Percentiles rank a stretch among this genome's conserved stretches.
These are phyloP conservation scores for Anoura caudifer DNA, from an alignment of 2,113 vertebrate species.

Conservation along the genomic window DNA sequence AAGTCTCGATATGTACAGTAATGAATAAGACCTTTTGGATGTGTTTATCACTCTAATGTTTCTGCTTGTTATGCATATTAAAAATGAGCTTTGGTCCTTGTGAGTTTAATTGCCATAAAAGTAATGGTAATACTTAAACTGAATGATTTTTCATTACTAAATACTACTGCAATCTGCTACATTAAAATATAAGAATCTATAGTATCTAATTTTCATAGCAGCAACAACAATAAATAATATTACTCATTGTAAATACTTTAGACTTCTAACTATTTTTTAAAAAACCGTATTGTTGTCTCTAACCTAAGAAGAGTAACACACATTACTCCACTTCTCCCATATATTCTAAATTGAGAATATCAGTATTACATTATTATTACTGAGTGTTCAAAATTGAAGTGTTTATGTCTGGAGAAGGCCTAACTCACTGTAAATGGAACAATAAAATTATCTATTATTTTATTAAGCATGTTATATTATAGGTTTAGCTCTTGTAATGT, in stretches of 20 bases:
- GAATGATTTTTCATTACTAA: constrained; percentile 38
- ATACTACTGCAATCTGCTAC: background rate
- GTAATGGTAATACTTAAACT: constrained; percentile 3
- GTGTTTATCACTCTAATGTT: background rate
- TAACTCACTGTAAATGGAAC: background rate
- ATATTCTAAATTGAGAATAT: background rate
- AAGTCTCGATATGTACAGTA: background rate
- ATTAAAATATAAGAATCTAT: constrained; percentile 6
- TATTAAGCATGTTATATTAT: background rate
- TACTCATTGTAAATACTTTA: background rate
- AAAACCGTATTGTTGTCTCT: background rate
- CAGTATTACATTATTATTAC: background rate
- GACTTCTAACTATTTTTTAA: background rate
- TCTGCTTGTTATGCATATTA: background rate
- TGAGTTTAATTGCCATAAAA: constrained; percentile 56
- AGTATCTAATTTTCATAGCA: constrained; percentile 18
- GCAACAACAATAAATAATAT: background rate
- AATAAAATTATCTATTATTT: background rate
- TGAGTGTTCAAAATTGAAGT: background rate
- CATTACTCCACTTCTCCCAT: background rate
- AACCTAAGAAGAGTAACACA: background rate
- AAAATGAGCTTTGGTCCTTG: constrained; percentile 15
- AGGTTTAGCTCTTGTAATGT: background rate
- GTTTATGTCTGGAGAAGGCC: background rate
- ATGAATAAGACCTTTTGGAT: background rate